Percentiles rank a stretch among this genome's conserved stretches.
phyloP scores from a whole-genome alignment of 1,140 invertebrate species.

The Papilio polyxenes region DNA sequence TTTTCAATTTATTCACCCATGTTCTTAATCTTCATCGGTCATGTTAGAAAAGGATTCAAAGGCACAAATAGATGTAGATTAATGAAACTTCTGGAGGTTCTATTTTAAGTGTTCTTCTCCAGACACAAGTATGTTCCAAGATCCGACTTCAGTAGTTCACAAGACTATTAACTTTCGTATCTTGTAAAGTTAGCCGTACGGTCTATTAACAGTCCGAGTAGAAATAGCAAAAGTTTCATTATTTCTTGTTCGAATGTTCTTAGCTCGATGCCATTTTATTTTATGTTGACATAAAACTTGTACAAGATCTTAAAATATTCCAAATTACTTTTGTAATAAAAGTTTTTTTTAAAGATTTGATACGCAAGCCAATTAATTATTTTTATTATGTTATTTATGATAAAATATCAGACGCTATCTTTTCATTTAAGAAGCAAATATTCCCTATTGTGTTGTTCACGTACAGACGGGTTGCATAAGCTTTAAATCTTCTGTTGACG shows the following conservation, averaged over 20 bases:
- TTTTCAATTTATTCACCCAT: background rate
- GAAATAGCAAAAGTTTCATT: slow-evolving; percentile 23
- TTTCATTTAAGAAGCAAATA: background rate
- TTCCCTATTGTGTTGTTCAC: background rate
- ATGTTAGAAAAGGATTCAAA: background rate
- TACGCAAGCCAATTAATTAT: background rate
- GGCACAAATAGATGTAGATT: background rate
- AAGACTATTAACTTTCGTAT: slow-evolving; percentile 22
- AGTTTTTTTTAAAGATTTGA: slow-evolving; percentile 13
- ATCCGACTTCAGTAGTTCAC: slow-evolving; percentile 23
- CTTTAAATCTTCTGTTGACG: background rate
- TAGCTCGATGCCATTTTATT: slow-evolving; percentile 24
- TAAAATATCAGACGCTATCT: background rate
- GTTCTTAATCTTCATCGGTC: background rate
- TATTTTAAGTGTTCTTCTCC: slow-evolving; percentile 16
- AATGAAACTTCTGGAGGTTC: background rate
- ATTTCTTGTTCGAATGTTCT: slow-evolving; percentile 27
- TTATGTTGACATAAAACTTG: slow-evolving; percentile 29
- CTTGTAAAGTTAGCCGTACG: slow-evolving; percentile 24
- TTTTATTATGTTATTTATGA: background rate
- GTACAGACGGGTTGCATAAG: background rate
- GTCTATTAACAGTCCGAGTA: slow-evolving; percentile 27
- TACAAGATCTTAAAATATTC: slow-evolving; percentile 12
- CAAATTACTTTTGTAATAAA: slow-evolving; percentile 12
- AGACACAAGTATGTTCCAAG: slow-evolving; percentile 13